Percentiles rank a stretch among this genome's conserved stretches.
These are phyloP conservation scores for Chrysocyon brachyurus DNA, from an alignment of 2,797 vertebrate genomes.

Conservation along the genomic window DNA sequence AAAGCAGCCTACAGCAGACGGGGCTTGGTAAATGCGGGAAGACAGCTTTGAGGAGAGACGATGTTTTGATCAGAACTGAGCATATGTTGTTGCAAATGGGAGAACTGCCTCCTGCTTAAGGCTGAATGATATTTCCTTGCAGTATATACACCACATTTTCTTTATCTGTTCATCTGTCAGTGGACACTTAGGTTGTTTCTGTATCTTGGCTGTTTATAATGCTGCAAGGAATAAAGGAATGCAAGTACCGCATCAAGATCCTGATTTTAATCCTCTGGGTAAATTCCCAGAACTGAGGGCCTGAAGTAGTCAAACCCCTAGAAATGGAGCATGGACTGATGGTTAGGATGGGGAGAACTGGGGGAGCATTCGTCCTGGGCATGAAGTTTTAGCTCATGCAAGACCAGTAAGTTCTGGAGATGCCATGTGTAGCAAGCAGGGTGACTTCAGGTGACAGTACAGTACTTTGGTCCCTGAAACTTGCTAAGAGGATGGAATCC, in stretches of 20 bases:
- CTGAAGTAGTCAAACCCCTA: neutral
- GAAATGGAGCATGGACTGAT: neutral
- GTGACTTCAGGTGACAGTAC: neutral
- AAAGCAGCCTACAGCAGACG: neutral
- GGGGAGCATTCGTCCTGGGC: too few relatives aligned
- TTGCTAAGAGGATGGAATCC: neutral
- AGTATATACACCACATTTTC: neutral
- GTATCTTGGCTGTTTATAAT: neutral
- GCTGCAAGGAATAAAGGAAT: neutral
- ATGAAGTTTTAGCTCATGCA: neutral
- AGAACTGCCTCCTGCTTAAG: neutral
- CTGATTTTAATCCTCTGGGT: neutral
- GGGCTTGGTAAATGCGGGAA: neutral
- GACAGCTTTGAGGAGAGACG: neutral
- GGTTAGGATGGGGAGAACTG: neutral
- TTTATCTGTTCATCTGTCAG: neutral
- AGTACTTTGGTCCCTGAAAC: neutral
- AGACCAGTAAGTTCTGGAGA: neutral
- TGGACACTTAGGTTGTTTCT: neutral
- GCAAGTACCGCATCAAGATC: neutral
- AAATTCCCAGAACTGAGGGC: neutral
- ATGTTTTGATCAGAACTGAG: neutral
- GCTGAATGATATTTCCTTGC: neutral
- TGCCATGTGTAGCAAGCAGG: neutral
- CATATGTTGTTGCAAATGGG: neutral